Conservation (phyloP, 2,797 vertebrate species). For the Anas flavirostris region DNA sequence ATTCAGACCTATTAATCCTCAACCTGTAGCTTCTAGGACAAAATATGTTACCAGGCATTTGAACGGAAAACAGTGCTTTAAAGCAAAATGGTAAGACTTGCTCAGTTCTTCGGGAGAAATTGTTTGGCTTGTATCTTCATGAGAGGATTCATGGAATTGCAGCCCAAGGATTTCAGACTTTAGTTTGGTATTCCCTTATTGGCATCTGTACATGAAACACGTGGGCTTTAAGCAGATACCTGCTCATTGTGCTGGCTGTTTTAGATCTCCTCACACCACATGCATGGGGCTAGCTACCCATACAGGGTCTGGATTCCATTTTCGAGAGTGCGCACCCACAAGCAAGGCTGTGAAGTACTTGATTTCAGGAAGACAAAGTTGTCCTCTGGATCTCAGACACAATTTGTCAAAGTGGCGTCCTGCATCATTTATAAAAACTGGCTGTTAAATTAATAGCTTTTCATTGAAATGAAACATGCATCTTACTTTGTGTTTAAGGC, state of each 20-base stretch:
- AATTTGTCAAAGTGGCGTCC: neutral
- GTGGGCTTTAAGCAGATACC: neutral
- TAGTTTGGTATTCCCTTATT: neutral
- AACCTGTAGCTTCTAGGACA: neutral
- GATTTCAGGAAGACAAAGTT: neutral
- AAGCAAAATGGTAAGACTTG: neutral
- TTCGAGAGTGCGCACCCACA: neutral
- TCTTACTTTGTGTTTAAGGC: slow-evolving; percentile 96
- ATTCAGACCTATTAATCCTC: neutral
- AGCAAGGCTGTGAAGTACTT: neutral
- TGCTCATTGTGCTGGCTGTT: neutral
- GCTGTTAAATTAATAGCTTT: slow-evolving; percentile 1
- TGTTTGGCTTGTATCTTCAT: neutral
- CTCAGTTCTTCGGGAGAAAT: neutral
- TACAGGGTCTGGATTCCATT: neutral
- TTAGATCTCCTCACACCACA: neutral
- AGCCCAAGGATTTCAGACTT: neutral
- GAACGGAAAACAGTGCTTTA: neutral
- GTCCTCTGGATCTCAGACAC: neutral
- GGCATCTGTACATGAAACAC: neutral
- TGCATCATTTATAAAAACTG: neutral
- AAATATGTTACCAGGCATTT: neutral
- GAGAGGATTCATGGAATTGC: neutral
- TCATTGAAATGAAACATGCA: neutral
- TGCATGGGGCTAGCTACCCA: neutral